Evolutionary conservation across 1,140 invertebrate genomes (phyloP).

Genomic region (Hylaeus anthracinus): DNA sequence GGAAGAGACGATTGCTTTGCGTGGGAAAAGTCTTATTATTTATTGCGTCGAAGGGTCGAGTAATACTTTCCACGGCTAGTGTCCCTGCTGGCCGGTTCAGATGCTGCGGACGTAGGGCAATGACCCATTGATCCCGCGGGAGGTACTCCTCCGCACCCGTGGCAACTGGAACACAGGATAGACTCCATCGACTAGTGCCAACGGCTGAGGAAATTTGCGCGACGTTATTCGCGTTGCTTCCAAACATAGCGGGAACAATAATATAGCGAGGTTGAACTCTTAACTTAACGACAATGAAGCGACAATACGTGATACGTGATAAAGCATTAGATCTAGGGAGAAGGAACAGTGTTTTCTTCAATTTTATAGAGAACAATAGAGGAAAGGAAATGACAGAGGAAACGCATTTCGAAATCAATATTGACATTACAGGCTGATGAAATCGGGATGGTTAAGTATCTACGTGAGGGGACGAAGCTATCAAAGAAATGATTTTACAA

Average conservation of each 20-base stretch:
- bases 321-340: no score
- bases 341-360: no score
- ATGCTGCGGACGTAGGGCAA: slow-evolving; percentile 53
- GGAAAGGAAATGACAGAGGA: no score
- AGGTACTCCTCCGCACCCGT: slow-evolving; percentile 33
- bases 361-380: no score
- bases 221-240: background rate
- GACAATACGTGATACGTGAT: no score
- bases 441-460: no score
- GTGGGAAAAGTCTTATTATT: background rate
- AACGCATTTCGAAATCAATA: no score
- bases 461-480: no score
- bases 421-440: no score
- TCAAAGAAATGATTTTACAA: no score
- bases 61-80: slow-evolving; percentile 9
- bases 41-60: background rate
- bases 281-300: background rate
- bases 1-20: background rate
- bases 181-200: slow-evolving; percentile 14
- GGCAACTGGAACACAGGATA: slow-evolving; percentile 40
- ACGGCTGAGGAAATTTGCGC: background rate
- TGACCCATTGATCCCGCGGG: slow-evolving; percentile 65
- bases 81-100: slow-evolving; percentile 4
- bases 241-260: background rate
- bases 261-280: background rate